phyloP scores from a whole-genome alignment of 2,888 invertebrate species.

The Cremastinae sp. region DNA sequence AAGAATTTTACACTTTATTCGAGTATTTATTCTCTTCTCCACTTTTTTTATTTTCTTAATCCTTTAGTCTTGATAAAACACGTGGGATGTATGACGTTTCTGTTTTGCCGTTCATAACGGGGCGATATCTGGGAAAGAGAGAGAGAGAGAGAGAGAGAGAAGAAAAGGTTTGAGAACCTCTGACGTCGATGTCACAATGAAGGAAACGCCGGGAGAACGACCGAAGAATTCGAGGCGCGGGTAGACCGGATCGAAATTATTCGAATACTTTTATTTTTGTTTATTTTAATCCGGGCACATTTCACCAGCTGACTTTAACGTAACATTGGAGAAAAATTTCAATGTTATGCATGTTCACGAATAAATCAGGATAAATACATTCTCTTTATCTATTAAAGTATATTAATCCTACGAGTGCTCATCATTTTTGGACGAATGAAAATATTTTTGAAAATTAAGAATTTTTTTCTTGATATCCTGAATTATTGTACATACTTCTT shows the following conservation, averaged over 20 bases:
- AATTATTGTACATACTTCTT: too few relatives aligned
- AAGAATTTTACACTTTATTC: too few relatives aligned
- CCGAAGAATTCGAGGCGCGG: conserved; percentile 57
- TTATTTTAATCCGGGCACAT: neutral
- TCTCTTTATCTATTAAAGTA: too few relatives aligned
- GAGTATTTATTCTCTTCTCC: too few relatives aligned
- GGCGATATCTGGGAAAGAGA: neutral
- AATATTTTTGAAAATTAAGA: too few relatives aligned
- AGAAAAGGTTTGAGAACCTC: conserved; percentile 45
- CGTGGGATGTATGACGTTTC: neutral
- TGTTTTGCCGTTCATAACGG: neutral
- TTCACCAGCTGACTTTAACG: neutral
- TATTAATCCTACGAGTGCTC: neutral
- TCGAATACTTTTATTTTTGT: conserved; percentile 41
- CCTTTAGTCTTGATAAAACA: neutral
- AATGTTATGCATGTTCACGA: neutral
- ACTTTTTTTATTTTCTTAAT: too few relatives aligned
- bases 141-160: too few relatives aligned
- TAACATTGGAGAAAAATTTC: conserved; percentile 15
- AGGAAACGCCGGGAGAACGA: conserved; percentile 28
- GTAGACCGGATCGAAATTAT: conserved; percentile 53
- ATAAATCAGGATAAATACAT: too few relatives aligned
- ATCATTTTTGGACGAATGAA: too few relatives aligned
- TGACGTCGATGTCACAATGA: conserved; percentile 26
- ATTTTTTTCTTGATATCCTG: too few relatives aligned